Evolutionary conservation across 2,113 vertebrate species (phyloP), one percentile per base, ranked within the genome.

Genomic region (Proterorhinus semilunaris): DNA sequence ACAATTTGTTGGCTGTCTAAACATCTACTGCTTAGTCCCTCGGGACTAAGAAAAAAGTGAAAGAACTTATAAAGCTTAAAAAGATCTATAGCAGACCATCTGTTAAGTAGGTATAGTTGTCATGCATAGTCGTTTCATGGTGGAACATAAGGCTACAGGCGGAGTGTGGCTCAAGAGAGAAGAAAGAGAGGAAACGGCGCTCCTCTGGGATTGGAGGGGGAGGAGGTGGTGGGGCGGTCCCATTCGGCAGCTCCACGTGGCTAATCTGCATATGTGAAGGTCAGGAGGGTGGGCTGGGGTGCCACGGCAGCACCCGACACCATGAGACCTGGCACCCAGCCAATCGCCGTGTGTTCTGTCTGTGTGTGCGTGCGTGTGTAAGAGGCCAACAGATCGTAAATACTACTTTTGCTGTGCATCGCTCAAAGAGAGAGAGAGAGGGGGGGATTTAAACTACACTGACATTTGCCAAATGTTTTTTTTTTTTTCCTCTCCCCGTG

Each of bases 191-290:
- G 66, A 75, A 64, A 44, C 61, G 50, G 82, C 89, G 52, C 80
- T 89, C 91, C 90, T 91, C 88, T 81, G 90, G 70, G 89, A 88
- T 84, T 88, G 87, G 82, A 48, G 65, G 7, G 54, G 43, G 58
- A 10, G 17, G 15, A 10, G 9, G 48, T 9, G 44, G n/a, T 10
- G 36, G 50, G 65, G 59, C 52, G 27, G 83, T 91, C 88, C 85
- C 80, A 89, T 91, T 90, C 92, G 90, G 87, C 87, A 87, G 88
- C 88, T 81, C 91, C 96, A 93, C 94, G 86, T 91, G 95, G 95
- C 95, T 96, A 92, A 96, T 97, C 95, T 95, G 85, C 95, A 95
- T 95, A 93, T 93, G 94, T 91, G 93, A 93, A 95, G 94, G 95
- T 96, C 94, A 94, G 80, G 66, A 88, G 90, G 80, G 69, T 52